These are phyloP conservation scores for Drosophila anomalata DNA, from an alignment of 2,888 invertebrate species.

Conservation along the genomic window DNA sequence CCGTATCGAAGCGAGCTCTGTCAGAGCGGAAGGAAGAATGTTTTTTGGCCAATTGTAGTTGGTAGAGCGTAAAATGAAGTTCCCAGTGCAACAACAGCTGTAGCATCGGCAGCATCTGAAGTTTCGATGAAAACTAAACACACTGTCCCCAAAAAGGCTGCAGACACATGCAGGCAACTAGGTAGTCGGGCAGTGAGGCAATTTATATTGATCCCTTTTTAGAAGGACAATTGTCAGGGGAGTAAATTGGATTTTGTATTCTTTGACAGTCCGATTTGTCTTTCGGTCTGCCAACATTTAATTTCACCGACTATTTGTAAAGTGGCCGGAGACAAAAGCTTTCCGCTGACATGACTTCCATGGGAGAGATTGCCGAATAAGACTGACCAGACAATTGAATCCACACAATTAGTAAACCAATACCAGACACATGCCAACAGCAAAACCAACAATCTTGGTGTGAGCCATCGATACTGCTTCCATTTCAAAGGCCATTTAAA, in stretches of 20 bases:
- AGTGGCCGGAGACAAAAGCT: slow-evolving; percentile 32
- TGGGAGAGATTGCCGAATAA: slow-evolving; percentile 9
- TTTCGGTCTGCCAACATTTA: slow-evolving; percentile 27
- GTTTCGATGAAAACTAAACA: slow-evolving; percentile 52
- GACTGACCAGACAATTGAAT: slow-evolving; percentile 7
- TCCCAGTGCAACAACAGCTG: slow-evolving; percentile 20
- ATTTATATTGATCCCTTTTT: slow-evolving; percentile 56
- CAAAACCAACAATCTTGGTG: neutral
- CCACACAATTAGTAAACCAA: slow-evolving; percentile 53
- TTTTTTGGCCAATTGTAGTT: slow-evolving; percentile 57
- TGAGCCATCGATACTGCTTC: slow-evolving; percentile 17
- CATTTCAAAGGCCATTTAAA: slow-evolving; percentile 54
- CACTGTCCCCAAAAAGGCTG: neutral
- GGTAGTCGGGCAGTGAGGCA: neutral
- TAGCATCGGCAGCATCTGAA: neutral
- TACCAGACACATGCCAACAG: slow-evolving; percentile 50
- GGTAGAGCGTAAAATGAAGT: slow-evolving; percentile 63
- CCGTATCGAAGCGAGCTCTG: slow-evolving; percentile 1
- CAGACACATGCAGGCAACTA: slow-evolving; percentile 18
- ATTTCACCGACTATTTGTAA: slow-evolving; percentile 20
- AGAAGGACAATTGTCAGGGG: slow-evolving; percentile 56
- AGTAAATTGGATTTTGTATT: slow-evolving; percentile 72
- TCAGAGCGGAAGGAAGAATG: slow-evolving; percentile 22
- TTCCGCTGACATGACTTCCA: slow-evolving; percentile 16
- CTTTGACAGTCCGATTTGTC: slow-evolving; percentile 50